These are phyloP conservation scores for Himalopsyche tibetana DNA, from an alignment of 2,888 invertebrate genomes.

Conservation along the genomic window DNA sequence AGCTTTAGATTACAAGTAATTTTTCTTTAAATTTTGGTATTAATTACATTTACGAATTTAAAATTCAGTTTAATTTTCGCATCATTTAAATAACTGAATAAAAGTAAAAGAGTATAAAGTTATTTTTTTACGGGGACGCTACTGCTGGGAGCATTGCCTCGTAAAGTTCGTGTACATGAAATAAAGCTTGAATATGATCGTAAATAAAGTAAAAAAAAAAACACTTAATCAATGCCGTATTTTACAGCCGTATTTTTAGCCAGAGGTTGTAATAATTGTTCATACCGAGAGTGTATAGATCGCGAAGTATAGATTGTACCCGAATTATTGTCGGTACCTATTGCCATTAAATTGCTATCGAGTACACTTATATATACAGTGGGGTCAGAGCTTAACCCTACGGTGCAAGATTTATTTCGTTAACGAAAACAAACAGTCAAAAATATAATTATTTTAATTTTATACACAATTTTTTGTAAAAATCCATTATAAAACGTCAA, in stretches of 20 bases:
- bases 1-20: no score
- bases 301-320: constrained; percentile 56
- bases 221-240: constrained; percentile 64
- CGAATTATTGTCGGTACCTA: constrained; percentile 59
- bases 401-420: not conserved
- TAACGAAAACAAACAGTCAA: no score
- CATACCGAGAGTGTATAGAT: constrained; percentile 60
- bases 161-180: constrained; percentile 63
- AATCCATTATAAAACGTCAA: no score
- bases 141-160: constrained; percentile 50
- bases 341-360: constrained; percentile 55
- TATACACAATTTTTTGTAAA: no score
- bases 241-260: constrained; percentile 63
- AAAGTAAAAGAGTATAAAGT: no score
- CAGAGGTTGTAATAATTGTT: constrained; percentile 64
- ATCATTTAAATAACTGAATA: no score
- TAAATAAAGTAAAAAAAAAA: constrained; percentile 62
- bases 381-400: constrained; percentile 55
- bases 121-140: not conserved
- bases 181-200: constrained; percentile 62
- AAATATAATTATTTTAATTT: no score
- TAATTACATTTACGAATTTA: no score
- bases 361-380: constrained; percentile 48
- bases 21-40: no score
- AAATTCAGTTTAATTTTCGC: no score